Evolutionary conservation across 2,888 invertebrate species (phyloP).

Genomic region (Nemurella pictetii): DNA sequence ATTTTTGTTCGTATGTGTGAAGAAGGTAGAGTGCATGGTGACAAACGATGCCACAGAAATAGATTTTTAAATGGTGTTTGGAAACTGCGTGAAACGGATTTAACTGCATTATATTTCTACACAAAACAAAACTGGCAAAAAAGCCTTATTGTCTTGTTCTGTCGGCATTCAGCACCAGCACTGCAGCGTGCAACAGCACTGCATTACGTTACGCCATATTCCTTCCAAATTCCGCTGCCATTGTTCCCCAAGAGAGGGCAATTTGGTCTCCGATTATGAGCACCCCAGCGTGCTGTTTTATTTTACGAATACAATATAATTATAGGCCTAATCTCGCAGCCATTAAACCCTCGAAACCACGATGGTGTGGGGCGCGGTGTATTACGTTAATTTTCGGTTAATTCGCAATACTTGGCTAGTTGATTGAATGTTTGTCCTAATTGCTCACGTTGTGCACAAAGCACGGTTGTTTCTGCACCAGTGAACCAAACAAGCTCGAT

Average conservation of each 20-base stretch:
- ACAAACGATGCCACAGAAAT: no score
- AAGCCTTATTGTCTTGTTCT: no score
- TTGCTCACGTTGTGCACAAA: not conserved
- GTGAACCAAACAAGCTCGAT: constrained; percentile 16
- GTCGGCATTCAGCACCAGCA: no score
- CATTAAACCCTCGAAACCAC: not conserved
- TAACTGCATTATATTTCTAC: no score
- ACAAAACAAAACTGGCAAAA: no score
- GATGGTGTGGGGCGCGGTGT: not conserved
- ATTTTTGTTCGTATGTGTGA: no score
- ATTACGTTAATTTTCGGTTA: not conserved
- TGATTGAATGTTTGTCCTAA: constrained; percentile 12
- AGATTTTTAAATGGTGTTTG: no score
- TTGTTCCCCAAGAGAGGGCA: not conserved
- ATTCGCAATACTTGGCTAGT: not conserved
- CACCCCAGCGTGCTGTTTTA: not conserved
- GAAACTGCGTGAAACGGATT: no score
- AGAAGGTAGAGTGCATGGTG: no score
- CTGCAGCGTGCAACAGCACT: no score
- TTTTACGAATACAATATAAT: not conserved
- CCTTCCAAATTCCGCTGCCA: not conserved
- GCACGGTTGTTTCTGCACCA: constrained; percentile 3
- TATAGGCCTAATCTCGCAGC: not conserved
- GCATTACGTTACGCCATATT: not conserved
- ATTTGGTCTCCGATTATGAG: not conserved